These are phyloP conservation scores for Chaetodon trifasciatus DNA, from an alignment of 2,797 vertebrate genomes.

Conservation along the genomic window DNA sequence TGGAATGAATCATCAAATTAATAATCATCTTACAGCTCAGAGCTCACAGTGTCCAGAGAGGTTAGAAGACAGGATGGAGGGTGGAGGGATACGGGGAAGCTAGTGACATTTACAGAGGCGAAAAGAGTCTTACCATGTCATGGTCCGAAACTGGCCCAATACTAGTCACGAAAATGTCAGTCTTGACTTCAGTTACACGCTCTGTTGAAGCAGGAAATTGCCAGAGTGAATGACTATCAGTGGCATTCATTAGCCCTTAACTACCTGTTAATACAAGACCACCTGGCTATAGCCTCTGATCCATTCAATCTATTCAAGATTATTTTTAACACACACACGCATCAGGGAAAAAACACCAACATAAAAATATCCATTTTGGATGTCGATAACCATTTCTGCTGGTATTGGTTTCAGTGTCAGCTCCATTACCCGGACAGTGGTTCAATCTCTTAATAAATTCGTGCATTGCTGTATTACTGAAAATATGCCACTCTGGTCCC, in stretches of 20 bases:
- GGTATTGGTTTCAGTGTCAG: constrained; percentile 61
- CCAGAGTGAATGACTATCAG: constrained; percentile 90
- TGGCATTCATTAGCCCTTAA: constrained; percentile 86
- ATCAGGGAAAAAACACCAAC: not conserved
- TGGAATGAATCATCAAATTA: constrained; percentile 61
- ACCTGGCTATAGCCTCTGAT: constrained; percentile 81
- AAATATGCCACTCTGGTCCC: constrained; percentile 55
- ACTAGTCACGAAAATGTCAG: constrained; percentile 99
- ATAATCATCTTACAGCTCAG: constrained; percentile 57
- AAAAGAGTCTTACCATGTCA: constrained; percentile 93
- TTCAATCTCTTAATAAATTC: constrained; percentile 61
- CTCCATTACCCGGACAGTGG: constrained; percentile 34
- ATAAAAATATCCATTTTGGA: constrained; percentile 50
- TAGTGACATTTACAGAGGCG: constrained; percentile 77
- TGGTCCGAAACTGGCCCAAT: constrained; percentile 99
- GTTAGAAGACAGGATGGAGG: constrained; percentile 21
- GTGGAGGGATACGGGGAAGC: not conserved
- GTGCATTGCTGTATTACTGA: constrained; percentile 39
- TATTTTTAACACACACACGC: constrained; percentile 35
- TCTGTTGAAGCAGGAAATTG: constrained; percentile 98
- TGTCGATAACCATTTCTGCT: constrained; percentile 58
- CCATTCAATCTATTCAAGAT: constrained; percentile 70
- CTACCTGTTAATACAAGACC: constrained; percentile 85
- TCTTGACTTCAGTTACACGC: constrained; percentile 99
- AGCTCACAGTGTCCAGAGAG: constrained; percentile 26